Base-by-base conservation (phyloP, 1,140 invertebrate genomes). In the Sitodiplosis mosellana region DNA sequence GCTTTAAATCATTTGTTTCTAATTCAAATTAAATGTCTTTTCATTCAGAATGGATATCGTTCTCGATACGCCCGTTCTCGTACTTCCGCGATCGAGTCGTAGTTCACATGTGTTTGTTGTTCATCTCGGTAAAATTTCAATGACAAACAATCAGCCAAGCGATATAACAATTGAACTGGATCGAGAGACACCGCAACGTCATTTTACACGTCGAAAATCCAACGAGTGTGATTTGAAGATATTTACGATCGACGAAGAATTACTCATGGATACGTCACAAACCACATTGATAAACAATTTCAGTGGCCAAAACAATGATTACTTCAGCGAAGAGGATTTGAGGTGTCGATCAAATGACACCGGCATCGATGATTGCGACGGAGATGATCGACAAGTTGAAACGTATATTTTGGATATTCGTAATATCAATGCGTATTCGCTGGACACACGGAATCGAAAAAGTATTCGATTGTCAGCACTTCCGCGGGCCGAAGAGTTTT, bases 71-170 rank as follows among this genome's bases (percentile, higher is more conserved):
- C 92, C 92, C 1, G 85, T 95, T 20, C 72, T 95, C 42, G 81
- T 94, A 22, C 64, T 95, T 42, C 90, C 91, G 0, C 69, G 83
- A 47, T 75, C 76, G 7, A 72, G 78, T n/a, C 72, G 72, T 21
- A 91, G 87, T 65, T 56, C 75, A 15, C 76, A 90, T 58, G 87
- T 94, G 18, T 75, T 94, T 45, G 84, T 95, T 14, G 87, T 86
- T n/a, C 88, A 93, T 69, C 72, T 97, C 43, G 92, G 92, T 27
- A 81, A 86, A 58, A 94, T 95, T 57, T 78, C 76, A 19, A 67
- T 91, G 2, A 60, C 54, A 52, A 75, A 76, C 61, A 54, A 38
- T 14, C 12, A 27, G 10, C 27, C 27, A 27, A 27, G 27, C 10
- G 27, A 27, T 10, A 27, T 27, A n/a, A n/a, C n/a, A n/a, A n/a